Percentiles rank a stretch among this genome's conserved stretches.
phyloP scores from a whole-genome alignment of 2,113 vertebrate genomes.

The Lates calcarifer region DNA sequence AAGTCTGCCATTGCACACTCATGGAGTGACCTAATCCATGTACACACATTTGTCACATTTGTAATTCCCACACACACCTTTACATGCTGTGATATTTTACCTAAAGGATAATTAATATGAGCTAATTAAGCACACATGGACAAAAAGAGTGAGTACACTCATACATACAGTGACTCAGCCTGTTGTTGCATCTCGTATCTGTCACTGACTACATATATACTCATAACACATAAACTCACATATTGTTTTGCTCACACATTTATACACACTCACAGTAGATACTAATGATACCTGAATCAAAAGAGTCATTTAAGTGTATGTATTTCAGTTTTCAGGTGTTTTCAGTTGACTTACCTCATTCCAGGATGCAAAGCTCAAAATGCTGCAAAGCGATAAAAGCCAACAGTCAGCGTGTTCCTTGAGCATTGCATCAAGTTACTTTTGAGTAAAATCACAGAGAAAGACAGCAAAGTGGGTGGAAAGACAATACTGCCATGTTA shows the following conservation, averaged over 20 bases:
- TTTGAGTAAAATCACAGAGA: constrained; percentile 9
- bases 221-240: background rate
- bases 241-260: background rate
- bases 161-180: constrained; percentile 46
- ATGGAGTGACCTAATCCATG: background rate
- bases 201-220: constrained; percentile 26
- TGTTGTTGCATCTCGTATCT: constrained; percentile 9
- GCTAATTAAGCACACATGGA: constrained; percentile 29
- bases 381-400: background rate
- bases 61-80: background rate
- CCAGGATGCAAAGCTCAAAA: background rate
- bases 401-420: background rate
- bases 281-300: background rate
- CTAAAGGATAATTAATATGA: constrained; percentile 28
- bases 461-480: constrained; percentile 19
- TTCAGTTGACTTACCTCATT: background rate
- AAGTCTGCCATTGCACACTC: background rate
- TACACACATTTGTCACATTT: constrained; percentile 18
- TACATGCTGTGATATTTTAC: constrained; percentile 5
- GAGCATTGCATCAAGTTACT: background rate
- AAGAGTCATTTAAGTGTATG: constrained; percentile 1
- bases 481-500: constrained; percentile 16
- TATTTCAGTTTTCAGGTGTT: constrained; percentile 8
- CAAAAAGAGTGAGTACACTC: constrained; percentile 29
- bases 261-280: background rate